phyloP scores from a whole-genome alignment of 2,113 vertebrate species.

The Geococcyx californianus region DNA sequence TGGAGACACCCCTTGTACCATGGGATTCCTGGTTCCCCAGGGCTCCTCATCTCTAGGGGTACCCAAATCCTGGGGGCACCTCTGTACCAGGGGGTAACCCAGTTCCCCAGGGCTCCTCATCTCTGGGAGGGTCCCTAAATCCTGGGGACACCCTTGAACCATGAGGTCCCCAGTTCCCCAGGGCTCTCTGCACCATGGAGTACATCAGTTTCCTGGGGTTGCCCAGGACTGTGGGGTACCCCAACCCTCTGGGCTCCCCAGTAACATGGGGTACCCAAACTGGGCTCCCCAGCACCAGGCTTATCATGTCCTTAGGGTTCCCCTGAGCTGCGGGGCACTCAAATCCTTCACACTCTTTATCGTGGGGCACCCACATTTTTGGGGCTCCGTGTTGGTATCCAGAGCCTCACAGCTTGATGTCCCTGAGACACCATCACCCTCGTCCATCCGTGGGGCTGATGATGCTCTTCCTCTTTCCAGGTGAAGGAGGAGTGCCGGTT shows the following conservation, averaged over 20 bases:
- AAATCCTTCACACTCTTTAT: no score
- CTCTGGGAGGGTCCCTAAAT: background rate
- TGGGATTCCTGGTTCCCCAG: background rate
- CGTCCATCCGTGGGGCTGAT: no score
- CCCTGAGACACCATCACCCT: accelerated
- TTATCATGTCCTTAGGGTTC: background rate
- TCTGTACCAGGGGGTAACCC: background rate
- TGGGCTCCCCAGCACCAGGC: background rate
- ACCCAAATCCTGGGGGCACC: background rate
- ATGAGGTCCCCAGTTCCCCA: background rate
- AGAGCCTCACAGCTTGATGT: accelerated
- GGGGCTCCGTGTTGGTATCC: no score
- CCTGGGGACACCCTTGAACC: background rate
- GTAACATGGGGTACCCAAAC: background rate
- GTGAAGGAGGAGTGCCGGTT: conserved; percentile 96
- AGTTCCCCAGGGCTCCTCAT: no score
- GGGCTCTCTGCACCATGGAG: background rate
- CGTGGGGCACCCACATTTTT: background rate
- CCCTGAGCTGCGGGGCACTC: accelerated
- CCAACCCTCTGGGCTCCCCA: background rate
- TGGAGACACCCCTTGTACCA: background rate
- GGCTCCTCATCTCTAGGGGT: background rate
- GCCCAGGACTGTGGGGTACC: no score
- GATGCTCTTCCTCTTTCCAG: conserved; percentile 43
- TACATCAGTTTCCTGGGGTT: background rate